phyloP scores from a whole-genome alignment of 2,113 vertebrate species.

The Setophaga coronata region DNA sequence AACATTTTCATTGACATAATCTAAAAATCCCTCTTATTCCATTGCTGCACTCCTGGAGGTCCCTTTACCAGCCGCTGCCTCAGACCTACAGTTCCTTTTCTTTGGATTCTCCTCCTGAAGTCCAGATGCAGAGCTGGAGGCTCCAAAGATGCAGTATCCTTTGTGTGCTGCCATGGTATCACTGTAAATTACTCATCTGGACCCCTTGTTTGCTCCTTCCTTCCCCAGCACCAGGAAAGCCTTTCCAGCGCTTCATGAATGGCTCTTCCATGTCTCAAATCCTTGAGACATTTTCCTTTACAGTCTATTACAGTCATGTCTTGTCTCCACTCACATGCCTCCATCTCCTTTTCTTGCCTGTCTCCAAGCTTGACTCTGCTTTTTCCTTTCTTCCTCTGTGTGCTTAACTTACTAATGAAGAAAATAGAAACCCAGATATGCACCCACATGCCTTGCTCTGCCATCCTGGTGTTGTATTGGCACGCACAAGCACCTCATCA shows the following conservation, averaged over 20 bases:
- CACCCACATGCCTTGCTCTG: background rate
- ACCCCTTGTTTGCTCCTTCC: background rate
- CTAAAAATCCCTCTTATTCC: background rate
- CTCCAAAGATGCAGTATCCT: background rate
- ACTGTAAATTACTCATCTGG: background rate
- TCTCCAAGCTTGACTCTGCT: background rate
- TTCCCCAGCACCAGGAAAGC: background rate
- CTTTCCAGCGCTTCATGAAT: background rate
- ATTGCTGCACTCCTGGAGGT: background rate
- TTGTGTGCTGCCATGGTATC: background rate
- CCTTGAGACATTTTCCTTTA: background rate
- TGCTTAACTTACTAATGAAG: background rate
- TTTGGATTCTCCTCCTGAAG: background rate
- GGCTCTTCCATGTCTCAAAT: background rate
- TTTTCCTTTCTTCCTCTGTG: background rate
- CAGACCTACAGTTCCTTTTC: background rate
- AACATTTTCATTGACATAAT: background rate
- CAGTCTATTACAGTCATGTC: background rate
- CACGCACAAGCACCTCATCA: background rate
- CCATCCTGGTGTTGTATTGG: rapidly evolving
- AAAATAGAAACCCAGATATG: background rate
- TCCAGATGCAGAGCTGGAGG: background rate
- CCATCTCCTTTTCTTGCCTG: background rate
- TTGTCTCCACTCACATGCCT: background rate
- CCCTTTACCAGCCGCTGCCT: background rate